Percentiles rank a stretch among this genome's conserved stretches.
Evolutionary conservation across 2,797 vertebrate genomes (phyloP).

Genomic region (Schizothorax lantsangensis): DNA sequence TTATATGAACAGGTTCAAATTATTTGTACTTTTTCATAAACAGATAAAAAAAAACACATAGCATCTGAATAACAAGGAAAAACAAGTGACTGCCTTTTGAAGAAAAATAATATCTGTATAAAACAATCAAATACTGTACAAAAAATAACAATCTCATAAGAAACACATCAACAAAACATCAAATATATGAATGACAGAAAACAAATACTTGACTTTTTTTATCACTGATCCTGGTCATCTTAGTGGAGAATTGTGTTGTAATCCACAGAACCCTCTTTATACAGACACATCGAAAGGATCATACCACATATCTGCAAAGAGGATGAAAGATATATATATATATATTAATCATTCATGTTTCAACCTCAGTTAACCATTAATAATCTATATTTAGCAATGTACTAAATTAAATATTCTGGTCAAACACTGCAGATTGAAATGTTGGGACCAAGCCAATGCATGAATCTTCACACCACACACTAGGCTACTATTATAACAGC

Average conservation of each 20-base stretch:
- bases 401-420: background rate
- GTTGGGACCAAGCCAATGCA: background rate
- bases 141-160: slow-evolving; percentile 17
- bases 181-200: background rate
- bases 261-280: slow-evolving; percentile 52
- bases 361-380: background rate
- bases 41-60: slow-evolving; percentile 1
- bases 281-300: slow-evolving; percentile 72
- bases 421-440: background rate
- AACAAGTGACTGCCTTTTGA: background rate
- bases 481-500: slow-evolving; percentile 5
- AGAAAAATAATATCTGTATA: background rate
- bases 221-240: slow-evolving; percentile 5
- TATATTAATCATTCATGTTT: background rate
- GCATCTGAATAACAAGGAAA: background rate
- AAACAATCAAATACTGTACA: slow-evolving; percentile 5
- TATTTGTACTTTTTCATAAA: background rate
- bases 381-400: background rate
- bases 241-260: slow-evolving; percentile 33
- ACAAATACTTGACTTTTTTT: background rate
- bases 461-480: slow-evolving; percentile 21
- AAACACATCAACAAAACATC: background rate
- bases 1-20: background rate
- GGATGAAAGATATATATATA: background rate
- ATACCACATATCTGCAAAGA: slow-evolving; percentile 66